Conservation (phyloP, 1,140 invertebrate species). For the Brachionus paranguensis region DNA sequence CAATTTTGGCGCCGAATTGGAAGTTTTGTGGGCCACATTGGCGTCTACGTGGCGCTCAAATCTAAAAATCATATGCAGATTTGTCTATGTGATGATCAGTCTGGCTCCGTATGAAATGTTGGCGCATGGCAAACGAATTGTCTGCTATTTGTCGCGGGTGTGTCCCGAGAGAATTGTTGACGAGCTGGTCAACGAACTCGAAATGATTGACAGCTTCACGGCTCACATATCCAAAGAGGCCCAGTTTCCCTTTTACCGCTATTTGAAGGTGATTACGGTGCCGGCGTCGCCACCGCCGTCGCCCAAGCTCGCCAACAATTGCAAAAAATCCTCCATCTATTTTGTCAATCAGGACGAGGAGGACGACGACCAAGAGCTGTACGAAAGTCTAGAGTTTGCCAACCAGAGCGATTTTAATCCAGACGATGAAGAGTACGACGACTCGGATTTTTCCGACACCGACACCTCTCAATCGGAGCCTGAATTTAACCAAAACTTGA, state of each 20-base stretch:
- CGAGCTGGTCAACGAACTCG: slow-evolving; percentile 88
- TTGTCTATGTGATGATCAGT: slow-evolving; percentile 88
- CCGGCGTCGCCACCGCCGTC: background rate
- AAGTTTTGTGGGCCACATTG: slow-evolving; percentile 87
- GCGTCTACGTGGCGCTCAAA: slow-evolving; percentile 90
- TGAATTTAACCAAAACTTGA: background rate
- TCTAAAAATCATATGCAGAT: slow-evolving; percentile 91
- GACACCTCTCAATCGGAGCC: background rate
- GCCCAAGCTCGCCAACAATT: background rate
- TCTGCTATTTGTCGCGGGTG: slow-evolving; percentile 80
- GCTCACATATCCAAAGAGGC: background rate
- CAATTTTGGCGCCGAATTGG: slow-evolving; percentile 73
- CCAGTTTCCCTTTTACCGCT: slow-evolving; percentile 11
- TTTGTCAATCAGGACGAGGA: slow-evolving; percentile 56
- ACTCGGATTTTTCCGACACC: background rate
- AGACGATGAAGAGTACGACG: background rate
- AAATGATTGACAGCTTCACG: slow-evolving; percentile 42
- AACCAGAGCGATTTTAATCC: slow-evolving; percentile 45
- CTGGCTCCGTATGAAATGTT: slow-evolving; percentile 87
- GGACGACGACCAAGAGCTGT: slow-evolving; percentile 41
- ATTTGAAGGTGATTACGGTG: background rate
- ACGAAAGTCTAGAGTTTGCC: slow-evolving; percentile 45
- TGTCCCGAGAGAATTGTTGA: slow-evolving; percentile 83
- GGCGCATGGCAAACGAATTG: slow-evolving; percentile 85
- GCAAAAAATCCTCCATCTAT: slow-evolving; percentile 4